Evolutionary conservation across 2,888 invertebrate genomes (phyloP).

Genomic region (Dione juno): DNA sequence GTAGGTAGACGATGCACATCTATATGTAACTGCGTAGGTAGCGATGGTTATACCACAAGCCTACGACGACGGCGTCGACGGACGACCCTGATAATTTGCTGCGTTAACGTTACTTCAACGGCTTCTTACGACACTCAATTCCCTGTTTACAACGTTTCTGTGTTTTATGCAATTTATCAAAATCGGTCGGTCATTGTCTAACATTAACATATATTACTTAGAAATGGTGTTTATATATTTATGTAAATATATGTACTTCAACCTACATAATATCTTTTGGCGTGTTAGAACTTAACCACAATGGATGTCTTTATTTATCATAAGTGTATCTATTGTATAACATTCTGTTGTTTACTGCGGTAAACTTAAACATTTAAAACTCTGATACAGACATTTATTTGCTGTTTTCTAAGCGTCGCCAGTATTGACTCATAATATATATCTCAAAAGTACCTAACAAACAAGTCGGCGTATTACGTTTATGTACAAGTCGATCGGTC

Average conservation of each 20-base stretch:
- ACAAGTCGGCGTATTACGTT: constrained; percentile 65
- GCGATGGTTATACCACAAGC: constrained; percentile 66
- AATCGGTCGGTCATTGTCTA: neutral
- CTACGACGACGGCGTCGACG: constrained; percentile 69
- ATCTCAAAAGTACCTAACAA: constrained; percentile 62
- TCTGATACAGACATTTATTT: constrained; percentile 30
- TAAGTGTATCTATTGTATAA: neutral
- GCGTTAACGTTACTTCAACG: constrained; percentile 81
- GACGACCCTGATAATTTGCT: constrained; percentile 82
- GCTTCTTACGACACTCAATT: constrained; percentile 78
- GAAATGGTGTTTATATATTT: neutral
- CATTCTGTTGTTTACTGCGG: neutral
- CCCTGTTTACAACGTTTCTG: constrained; percentile 71
- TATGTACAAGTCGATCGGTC: constrained; percentile 63
- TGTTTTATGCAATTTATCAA: constrained; percentile 52
- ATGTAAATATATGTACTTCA: neutral
- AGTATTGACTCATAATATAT: constrained; percentile 64
- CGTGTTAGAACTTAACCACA: neutral
- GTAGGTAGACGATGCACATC: constrained; percentile 46
- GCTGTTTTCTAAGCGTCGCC: constrained; percentile 54
- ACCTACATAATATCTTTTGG: neutral
- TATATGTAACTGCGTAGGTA: constrained; percentile 71
- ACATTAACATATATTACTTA: neutral
- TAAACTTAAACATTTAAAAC: constrained; percentile 1
- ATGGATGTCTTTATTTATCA: neutral